Percentiles rank a stretch among this genome's conserved stretches.
Evolutionary conservation across 2,888 invertebrate species (phyloP).

Genomic region (Drosophila koepferae): DNA sequence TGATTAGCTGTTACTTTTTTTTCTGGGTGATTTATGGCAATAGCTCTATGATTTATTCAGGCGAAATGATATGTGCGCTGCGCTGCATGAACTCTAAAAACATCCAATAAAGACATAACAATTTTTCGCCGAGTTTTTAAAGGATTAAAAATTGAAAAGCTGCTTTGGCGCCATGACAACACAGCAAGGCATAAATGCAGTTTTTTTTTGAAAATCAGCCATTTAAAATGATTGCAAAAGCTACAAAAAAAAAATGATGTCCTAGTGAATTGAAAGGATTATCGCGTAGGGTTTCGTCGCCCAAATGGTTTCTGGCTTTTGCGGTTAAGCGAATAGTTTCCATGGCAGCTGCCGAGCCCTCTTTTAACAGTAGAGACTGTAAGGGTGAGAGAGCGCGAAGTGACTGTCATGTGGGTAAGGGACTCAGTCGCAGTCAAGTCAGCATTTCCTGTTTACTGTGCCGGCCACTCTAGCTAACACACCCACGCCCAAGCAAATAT

Average conservation of each 20-base stretch:
- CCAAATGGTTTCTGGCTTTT: slow-evolving; percentile 54
- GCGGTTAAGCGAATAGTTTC: slow-evolving; percentile 47
- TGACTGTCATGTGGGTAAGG: slow-evolving; percentile 10
- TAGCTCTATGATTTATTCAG: slow-evolving; percentile 28
- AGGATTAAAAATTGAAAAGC: not conserved
- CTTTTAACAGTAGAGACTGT: not conserved
- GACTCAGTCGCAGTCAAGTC: slow-evolving; percentile 53
- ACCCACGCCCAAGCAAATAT: slow-evolving; percentile 3
- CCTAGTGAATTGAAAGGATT: slow-evolving; percentile 72
- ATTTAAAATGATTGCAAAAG: slow-evolving; percentile 17
- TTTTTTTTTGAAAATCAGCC: slow-evolving; percentile 20
- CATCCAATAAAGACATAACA: not conserved
- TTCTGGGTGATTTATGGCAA: slow-evolving; percentile 20
- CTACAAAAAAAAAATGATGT: slow-evolving; percentile 22
- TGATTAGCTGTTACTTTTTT: slow-evolving; percentile 55
- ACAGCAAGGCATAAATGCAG: not conserved
- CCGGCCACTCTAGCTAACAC: slow-evolving; percentile 29
- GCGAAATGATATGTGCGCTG: not conserved
- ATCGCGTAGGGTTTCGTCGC: slow-evolving; percentile 44
- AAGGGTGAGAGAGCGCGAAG: no score
- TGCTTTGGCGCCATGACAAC: slow-evolving; percentile 1
- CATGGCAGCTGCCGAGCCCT: slow-evolving; percentile 28
- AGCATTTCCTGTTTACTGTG: slow-evolving; percentile 60
- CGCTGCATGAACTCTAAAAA: not conserved
- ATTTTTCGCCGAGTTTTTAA: not conserved